phyloP scores from a whole-genome alignment of 2,113 vertebrate species.

The Tautogolabrus adspersus region DNA sequence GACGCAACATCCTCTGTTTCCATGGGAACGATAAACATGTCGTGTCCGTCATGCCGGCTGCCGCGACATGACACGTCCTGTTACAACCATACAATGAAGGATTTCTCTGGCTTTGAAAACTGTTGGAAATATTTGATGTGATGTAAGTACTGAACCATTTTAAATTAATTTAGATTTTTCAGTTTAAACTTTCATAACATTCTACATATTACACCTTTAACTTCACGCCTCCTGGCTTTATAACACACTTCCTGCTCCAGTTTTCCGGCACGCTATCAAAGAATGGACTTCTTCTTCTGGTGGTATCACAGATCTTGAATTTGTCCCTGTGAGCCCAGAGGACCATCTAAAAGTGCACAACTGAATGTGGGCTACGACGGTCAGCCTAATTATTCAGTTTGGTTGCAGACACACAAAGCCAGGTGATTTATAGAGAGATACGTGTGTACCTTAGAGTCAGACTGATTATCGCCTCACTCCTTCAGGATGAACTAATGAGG shows the following conservation, averaged over 20 bases:
- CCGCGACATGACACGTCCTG: no score
- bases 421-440: not conserved
- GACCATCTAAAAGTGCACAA: slow-evolving; percentile 12
- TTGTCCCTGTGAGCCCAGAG: slow-evolving; percentile 40
- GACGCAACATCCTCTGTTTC: no score
- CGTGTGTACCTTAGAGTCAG: not conserved
- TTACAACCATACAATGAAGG: no score
- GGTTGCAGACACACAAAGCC: not conserved
- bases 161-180: no score
- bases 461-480: not conserved
- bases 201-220: no score
- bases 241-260: not conserved
- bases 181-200: no score
- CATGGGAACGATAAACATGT: no score
- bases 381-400: slow-evolving; percentile 12
- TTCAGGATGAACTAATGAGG: no score
- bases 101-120: no score
- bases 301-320: slow-evolving; percentile 6
- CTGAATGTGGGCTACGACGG: not conserved
- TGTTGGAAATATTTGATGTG: no score
- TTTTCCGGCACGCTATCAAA: not conserved
- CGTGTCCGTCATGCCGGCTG: no score
- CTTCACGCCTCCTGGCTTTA: not conserved
- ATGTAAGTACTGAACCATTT: no score
- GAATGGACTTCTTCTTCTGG: not conserved